phyloP scores from a whole-genome alignment of 2,888 invertebrate species.

The Caenorhabditis sp. region DNA sequence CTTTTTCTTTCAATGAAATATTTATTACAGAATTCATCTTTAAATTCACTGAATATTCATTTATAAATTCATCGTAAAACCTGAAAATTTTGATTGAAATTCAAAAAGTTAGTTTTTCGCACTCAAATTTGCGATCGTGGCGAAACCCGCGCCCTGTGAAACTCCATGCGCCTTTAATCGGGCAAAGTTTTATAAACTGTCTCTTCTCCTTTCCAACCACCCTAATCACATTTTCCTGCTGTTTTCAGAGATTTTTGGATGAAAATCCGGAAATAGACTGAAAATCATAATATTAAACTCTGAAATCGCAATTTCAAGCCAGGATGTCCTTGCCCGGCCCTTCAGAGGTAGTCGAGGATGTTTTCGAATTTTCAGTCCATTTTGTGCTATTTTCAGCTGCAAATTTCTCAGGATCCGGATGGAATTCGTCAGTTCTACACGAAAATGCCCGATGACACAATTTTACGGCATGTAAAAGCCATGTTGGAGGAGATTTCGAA shows the following conservation, averaged over 20 bases:
- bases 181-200: not conserved
- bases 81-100: constrained; percentile 7
- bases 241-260: not conserved
- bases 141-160: not conserved
- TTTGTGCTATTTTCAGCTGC: not conserved
- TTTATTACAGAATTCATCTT: too few species aligned
- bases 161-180: constrained; percentile 19
- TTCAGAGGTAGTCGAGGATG: constrained; percentile 2
- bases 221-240: not conserved
- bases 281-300: not conserved
- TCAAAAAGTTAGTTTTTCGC: too few species aligned
- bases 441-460: constrained; percentile 14
- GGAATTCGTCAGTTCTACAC: constrained; percentile 12
- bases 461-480: constrained; percentile 1
- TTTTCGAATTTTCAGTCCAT: not conserved
- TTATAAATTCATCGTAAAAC: too few species aligned
- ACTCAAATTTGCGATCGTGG: not conserved
- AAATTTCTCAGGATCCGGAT: not conserved
- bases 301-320: too few species aligned
- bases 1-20: too few species aligned
- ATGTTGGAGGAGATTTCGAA: constrained; percentile 1
- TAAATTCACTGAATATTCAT: too few species aligned
- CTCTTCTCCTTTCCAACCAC: not conserved
- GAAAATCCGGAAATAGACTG: not conserved
- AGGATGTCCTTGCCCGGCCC: constrained; percentile 13